These are phyloP conservation scores for Morpho helenor DNA, from an alignment of 2,888 invertebrate genomes.

Conservation along the genomic window DNA sequence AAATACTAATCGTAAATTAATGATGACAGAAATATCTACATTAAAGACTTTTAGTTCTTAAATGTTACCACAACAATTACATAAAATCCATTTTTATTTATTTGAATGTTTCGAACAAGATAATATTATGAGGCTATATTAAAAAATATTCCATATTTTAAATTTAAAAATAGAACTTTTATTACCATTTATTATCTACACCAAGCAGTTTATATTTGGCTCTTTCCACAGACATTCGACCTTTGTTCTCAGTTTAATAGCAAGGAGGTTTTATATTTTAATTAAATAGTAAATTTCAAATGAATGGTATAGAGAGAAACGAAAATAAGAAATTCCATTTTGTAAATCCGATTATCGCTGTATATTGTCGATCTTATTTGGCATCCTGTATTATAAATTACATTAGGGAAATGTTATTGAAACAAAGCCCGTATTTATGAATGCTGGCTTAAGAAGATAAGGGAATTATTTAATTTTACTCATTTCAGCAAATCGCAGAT, in stretches of 20 bases:
- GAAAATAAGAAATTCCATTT: slow-evolving; percentile 10
- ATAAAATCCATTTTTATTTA: too few species aligned
- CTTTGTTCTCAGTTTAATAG: not conserved
- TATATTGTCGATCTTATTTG: slow-evolving; percentile 5
- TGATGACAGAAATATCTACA: too few species aligned
- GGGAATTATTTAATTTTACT: not conserved
- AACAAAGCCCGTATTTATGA: not conserved
- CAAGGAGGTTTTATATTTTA: not conserved
- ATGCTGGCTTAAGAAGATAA: not conserved
- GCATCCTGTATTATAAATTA: slow-evolving; percentile 4
- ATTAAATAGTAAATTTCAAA: slow-evolving; percentile 14
- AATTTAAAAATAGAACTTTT: too few species aligned
- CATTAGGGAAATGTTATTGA: slow-evolving; percentile 2
- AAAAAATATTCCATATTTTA: too few species aligned
- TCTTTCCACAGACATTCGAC: slow-evolving; percentile 13
- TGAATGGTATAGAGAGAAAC: slow-evolving; percentile 1
- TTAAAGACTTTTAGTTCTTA: too few species aligned
- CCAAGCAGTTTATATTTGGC: not conserved
- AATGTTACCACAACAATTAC: too few species aligned
- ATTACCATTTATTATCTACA: too few species aligned
- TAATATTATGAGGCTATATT: too few species aligned
- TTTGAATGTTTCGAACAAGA: too few species aligned
- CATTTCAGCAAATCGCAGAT: too few species aligned
- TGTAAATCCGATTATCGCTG: slow-evolving; percentile 8
- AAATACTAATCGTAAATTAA: too few species aligned